Evolutionary conservation across 2,888 invertebrate species (phyloP), one percentile per base, ranked within the genome.

Genomic region (Chrysolina americana): DNA sequence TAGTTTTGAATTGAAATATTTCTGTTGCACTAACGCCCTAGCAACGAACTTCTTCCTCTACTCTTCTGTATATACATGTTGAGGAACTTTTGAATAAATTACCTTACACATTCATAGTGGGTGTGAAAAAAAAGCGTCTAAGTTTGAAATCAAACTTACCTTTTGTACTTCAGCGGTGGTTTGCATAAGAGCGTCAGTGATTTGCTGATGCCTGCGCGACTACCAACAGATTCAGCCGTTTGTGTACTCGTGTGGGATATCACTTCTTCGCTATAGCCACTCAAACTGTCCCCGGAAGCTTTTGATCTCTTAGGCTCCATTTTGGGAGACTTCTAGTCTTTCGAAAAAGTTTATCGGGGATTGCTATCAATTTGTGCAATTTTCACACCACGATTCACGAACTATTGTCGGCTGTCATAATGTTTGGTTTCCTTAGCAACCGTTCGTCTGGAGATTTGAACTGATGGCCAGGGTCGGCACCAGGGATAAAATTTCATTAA

Each of bases 351-450:
- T 59, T 36, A 28, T 36, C 59, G 36, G 23, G 59, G 28, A 23
- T 15, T 59, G 28, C 15, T 15, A 1, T 23, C 59, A 23, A 59
- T 8, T 13, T 23, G 5, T 36, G 59, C 23, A 28, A 59, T 28
- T 21, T 59, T 59, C 10, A n/a, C 23, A n/a, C 15, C 0, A 21
- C 13, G 5, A 53, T 8, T 5, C 0, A 21, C 13, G 5, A 53
- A 53, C 21, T 5, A 10, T 19, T 15, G 19, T 28, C 10, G 28
- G 19, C 13, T 5, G 59, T 59, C 59, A 17, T 8, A n/a, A n/a
- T 28, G 59, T 59, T 59, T 59, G 59, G 9, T 59, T 59, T 59
- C 36, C 59, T 3, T 59, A 17, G 59, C 59, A 59, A 59, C 59
- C 10, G 36, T 28, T 59, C 10, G 15, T 53, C 53, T 17, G 28